Conservation (phyloP, 2,888 invertebrate genomes). For the Drosophila monieri region DNA sequence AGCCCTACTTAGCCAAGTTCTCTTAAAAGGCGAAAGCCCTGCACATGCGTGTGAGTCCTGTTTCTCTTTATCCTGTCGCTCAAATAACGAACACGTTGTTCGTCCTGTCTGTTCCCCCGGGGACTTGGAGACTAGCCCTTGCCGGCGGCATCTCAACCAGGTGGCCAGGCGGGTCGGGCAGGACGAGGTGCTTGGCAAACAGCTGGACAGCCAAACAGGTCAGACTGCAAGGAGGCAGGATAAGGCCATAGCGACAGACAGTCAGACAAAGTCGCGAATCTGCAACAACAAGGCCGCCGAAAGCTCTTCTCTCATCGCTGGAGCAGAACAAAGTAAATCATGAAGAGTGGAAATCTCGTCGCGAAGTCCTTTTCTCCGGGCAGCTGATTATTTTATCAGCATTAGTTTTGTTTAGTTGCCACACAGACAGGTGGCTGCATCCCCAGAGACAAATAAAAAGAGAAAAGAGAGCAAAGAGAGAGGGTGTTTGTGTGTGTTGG, state of each 20-base stretch:
- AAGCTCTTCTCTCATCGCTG: slow-evolving; percentile 39
- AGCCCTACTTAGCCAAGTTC: background rate
- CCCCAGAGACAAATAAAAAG: slow-evolving; percentile 11
- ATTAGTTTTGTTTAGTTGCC: slow-evolving; percentile 50
- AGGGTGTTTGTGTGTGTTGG: background rate
- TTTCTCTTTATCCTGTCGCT: slow-evolving; percentile 5
- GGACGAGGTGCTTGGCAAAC: slow-evolving; percentile 13
- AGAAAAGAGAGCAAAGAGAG: background rate
- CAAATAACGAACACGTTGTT: slow-evolving; percentile 50
- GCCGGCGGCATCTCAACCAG: slow-evolving; percentile 55
- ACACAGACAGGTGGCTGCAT: slow-evolving; percentile 47
- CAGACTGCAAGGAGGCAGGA: slow-evolving; percentile 15
- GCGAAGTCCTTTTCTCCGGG: slow-evolving; percentile 31
- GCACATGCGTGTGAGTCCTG: slow-evolving; percentile 17
- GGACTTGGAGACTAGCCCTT: slow-evolving; percentile 58
- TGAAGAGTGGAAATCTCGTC: slow-evolving; percentile 47
- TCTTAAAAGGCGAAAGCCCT: background rate
- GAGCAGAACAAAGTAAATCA: slow-evolving; percentile 59
- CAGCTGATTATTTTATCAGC: slow-evolving; percentile 59
- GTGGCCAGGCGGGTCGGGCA: background rate
- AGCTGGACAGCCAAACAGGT: slow-evolving; percentile 50
- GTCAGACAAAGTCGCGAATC: slow-evolving; percentile 27
- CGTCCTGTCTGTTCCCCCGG: slow-evolving; percentile 49
- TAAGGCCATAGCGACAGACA: slow-evolving; percentile 12
- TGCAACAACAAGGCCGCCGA: slow-evolving; percentile 35